Evolutionary conservation across 2,888 invertebrate genomes (phyloP).

Genomic region (Lasiommata megera): DNA sequence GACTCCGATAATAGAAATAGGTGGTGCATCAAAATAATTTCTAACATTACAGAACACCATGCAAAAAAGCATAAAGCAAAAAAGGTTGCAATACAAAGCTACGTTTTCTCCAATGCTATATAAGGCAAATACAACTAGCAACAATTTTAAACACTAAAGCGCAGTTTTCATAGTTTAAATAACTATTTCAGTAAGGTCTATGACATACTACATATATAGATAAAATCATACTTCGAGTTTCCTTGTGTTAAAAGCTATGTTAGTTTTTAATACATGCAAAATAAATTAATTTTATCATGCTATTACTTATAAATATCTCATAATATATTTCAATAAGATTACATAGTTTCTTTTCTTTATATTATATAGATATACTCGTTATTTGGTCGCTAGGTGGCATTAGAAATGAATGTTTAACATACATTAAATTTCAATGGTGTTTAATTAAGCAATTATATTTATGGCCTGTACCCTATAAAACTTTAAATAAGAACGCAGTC

Average conservation of each 20-base stretch:
- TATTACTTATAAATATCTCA: constrained; percentile 6
- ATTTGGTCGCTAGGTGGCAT: too few species aligned
- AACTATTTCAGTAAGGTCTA: neutral
- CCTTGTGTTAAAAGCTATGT: neutral
- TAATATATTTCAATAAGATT: constrained; percentile 33
- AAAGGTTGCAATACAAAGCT: neutral
- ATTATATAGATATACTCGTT: too few species aligned
- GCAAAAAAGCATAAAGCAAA: constrained; percentile 1
- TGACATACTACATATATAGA: neutral
- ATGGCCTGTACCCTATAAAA: too few species aligned
- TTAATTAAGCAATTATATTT: too few species aligned
- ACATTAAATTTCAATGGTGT: too few species aligned
- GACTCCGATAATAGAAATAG: too few species aligned
- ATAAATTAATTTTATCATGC: constrained; percentile 11
- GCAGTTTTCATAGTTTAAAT: neutral
- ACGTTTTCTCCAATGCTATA: neutral
- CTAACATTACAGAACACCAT: neutral
- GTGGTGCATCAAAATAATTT: too few species aligned
- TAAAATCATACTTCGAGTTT: neutral
- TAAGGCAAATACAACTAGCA: neutral
- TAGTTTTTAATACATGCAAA: constrained; percentile 17
- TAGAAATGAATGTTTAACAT: too few species aligned
- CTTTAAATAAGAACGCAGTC: too few species aligned
- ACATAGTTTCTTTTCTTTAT: too few species aligned
- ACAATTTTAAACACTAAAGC: neutral